Base-by-base conservation (phyloP, 2,888 invertebrate genomes). In the Blastobasis lacticolella region DNA sequence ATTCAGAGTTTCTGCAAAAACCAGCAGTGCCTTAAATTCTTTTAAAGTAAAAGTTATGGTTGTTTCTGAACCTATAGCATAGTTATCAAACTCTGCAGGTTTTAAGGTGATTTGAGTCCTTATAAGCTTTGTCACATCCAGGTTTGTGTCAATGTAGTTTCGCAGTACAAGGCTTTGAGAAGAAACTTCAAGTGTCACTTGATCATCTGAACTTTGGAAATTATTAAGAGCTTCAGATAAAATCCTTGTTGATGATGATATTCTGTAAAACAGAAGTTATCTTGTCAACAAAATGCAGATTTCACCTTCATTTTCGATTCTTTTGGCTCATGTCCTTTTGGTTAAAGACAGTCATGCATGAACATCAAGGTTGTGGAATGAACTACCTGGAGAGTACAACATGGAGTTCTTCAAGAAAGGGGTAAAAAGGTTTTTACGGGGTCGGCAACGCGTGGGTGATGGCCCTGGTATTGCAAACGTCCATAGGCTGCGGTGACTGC, bases 41-140 rank as follows among this genome's bases (percentile, higher is more conserved):
- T 94, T 95, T 49, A 97, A 81, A 57, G 95, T 94, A 78, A 97
- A 96, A 59, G 97, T 96, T 38, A 97, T 91, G 36, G 90, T 90
- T 0, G 94, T 91, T 62, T 93, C 93, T 50, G 89, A 75, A 1
- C 81, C 88, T 62, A 95, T 90, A 53, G 75, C 78, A 67, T 92
- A 95, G 49, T 88, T 85, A 54, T 91, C 92, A 89, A 96, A 96
- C 76, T 95, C 95, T 46, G 90, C 89, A 4, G 91, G 85, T 57
- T 92, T 92, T 38, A 97, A 79, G 51, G 89, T 92, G 36, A 97
- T 83, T 73, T 96, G 95, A 1, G 96, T 95, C 57, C 94, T 89
- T 71, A 95, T 93, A 52, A 92, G 90, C 77, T 93, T 93, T 4
- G 90, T 88, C 61, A 92, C 91, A 78, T 90, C 87, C 66, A 84